Evolutionary conservation across 2,113 vertebrate species (phyloP), one percentile per base, ranked within the genome.

Genomic region (Eolophus roseicapilla): DNA sequence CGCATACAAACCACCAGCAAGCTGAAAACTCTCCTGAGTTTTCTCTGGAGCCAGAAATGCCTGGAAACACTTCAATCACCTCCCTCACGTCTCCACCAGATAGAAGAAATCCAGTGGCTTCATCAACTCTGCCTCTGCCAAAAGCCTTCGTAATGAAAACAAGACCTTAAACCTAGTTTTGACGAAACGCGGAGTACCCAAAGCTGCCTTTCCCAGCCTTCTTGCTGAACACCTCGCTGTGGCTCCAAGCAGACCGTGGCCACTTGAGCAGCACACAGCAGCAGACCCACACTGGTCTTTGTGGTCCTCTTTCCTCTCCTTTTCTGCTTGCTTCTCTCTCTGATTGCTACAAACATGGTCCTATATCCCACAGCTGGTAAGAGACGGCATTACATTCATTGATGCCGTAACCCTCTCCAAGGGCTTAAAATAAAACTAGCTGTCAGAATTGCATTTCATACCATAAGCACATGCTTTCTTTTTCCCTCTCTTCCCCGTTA

Each of bases 1-100:
- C 47, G 17, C 3, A 3, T 43, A 39, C 83, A 85, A 93, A 85
- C 57, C 91, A 53, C 23, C 1, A 1, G 49, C 24, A 29, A 88
- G 74, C 37, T 10, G 7, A 81, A 86, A 81, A 8, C 41, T n/a
- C 65, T 88, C 74, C 65, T 2, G 16, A 91, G 31, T 6, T 1
- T 57, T 90, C 74, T 94, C 90, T 69, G 92, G 52, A 83, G 93
- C 80, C 76, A 93, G 80, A 70, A 92, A 77, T 44, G 65, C 84
- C 88, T 96, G 91, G 92, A 96, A 96, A 68, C 81, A 82, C 86
- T 94, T 93, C 96, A 96, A 69, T 86, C 86, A 12, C 39, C 89
- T 94, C 80, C 41, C 49, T 95, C 90, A 67, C 25, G 0, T 86
- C 94, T 95, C 93, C 88, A 78, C 77, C 17, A 86, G 77, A 77